Base-by-base conservation (phyloP, 2,888 invertebrate genomes). In the Lasioglossum figueresi region DNA sequence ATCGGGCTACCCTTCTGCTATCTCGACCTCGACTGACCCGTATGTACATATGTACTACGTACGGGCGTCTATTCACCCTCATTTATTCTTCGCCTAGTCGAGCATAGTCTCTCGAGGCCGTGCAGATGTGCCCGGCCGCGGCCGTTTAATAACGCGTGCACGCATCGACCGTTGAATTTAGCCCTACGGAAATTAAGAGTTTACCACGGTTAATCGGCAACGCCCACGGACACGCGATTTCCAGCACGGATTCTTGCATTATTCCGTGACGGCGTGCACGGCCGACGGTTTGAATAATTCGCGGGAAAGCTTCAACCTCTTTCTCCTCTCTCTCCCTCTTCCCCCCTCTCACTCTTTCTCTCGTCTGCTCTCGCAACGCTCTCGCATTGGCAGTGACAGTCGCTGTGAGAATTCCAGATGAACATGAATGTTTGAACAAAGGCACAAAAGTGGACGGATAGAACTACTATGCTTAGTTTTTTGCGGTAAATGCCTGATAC, bases 41-140 rank as follows among this genome's bases (percentile, higher is more conserved):
- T 86, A 75, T 6, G 66, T 52, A n/a, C n/a, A n/a, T n/a, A 63
- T 34, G 12, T 34, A 12, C 43, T 43, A 70, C 68, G 68, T 37
- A 40, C 40, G 40, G 70, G 45, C 45, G 59, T 76, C 79, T 43
- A 79, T 83, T 83, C 87, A 88, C 88, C 88, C 90, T 91, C 91
- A 90, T 93, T 92, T 93, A 93, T 93, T 91, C 92, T 91, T 92
- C 92, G 92, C 91, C 92, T n/a, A 12, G 56, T n/a, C 56, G 56
- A 12, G 56, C n/a, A 12, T 56, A n/a, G 56, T n/a, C 56, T 56
- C 56, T n/a, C 10, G 91, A 91, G 63, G 89, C 88, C 88, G 71
- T 85, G 85, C 86, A 82, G 86, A 89, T 90, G 86, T 88, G 73
- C 84, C 63, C 63, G 63, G 84, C 82, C 86, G 89, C 63, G 63